Evolutionary conservation across 2,797 vertebrate genomes (phyloP), one percentile per base, ranked within the genome.

Genomic region (Decapterus maruadsi): DNA sequence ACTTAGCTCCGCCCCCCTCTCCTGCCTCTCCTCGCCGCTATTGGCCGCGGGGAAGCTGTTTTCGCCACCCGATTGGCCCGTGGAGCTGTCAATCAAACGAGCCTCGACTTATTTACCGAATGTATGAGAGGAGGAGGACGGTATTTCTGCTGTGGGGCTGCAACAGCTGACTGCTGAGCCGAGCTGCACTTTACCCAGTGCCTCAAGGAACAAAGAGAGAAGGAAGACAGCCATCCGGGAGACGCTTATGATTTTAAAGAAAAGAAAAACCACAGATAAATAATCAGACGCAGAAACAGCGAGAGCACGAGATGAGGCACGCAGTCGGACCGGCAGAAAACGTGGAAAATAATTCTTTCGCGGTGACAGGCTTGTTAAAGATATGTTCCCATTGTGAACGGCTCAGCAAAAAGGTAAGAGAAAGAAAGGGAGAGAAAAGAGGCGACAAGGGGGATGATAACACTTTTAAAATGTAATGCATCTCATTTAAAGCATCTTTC

Each of bases 371-470:
- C 70, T 84, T 94, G 58, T 89, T 94, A 36, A 95, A 96, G 90
- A 96, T 94, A 70, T 96, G 96, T 82, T 73, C 91, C 80, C 90
- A 94, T 81, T 96, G 95, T 94, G 93, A 96, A 77, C 92, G 93
- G 71, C 90, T 94, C 1, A 88, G 81, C 86, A 96, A 95, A 90
- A 95, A 95, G 96, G 96, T 96, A 94, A 93, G 93, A 66, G 22
- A 43, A 26, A 64, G 9, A 55, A 31, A 3, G 1, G 1, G 26
- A 26, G 26, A 26, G 26, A 26, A 34, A 34, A 34, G 31, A 34
- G 31, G 31, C 31, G 31, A 34, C 31, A 6, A 34, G 4, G 10
- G 10, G 1, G 13, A 3, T 17, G 42, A 57, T 31, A 40, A 36
- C 61, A 22, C 20, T 26, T 8, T 59, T 0, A 26, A 46, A 64